phyloP scores from a whole-genome alignment of 2,113 vertebrate species.

The Urocynchramus pylzowi region DNA sequence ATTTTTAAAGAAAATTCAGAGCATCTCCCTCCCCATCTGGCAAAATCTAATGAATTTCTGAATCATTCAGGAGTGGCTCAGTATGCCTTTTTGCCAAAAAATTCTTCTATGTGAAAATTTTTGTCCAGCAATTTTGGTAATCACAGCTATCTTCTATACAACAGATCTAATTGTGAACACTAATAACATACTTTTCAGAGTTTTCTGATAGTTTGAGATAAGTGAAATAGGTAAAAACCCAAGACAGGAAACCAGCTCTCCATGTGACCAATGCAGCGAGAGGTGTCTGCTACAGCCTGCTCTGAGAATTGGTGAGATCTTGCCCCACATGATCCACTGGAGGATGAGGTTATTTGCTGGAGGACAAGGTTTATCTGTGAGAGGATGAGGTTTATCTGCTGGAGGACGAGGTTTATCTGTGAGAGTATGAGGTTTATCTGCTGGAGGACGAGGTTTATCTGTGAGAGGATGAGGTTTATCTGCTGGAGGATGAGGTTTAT shows the following conservation, averaged over 20 bases:
- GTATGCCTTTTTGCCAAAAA: neutral
- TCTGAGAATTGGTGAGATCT: neutral
- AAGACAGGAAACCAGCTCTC: neutral
- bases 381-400: neutral
- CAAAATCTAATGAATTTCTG: neutral
- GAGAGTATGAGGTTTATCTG: neutral
- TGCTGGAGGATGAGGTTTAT: neutral
- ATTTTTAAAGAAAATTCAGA: neutral
- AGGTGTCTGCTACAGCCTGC: neutral
- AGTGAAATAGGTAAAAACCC: neutral
- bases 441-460: accelerated
- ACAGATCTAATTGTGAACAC: neutral
- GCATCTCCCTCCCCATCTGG: accelerated
- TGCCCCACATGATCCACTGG: too few relatives aligned
- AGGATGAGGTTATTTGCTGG: neutral
- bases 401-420: neutral
- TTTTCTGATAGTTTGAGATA: neutral
- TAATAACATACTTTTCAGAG: neutral
- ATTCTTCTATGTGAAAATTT: neutral
- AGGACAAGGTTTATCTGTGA: neutral
- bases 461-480: accelerated
- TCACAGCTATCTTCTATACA: neutral
- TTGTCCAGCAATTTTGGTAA: neutral
- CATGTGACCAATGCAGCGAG: neutral
- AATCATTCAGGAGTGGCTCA: neutral